These are phyloP conservation scores for Limnodromus scolopaceus DNA, from an alignment of 2,797 vertebrate genomes.

Conservation along the genomic window DNA sequence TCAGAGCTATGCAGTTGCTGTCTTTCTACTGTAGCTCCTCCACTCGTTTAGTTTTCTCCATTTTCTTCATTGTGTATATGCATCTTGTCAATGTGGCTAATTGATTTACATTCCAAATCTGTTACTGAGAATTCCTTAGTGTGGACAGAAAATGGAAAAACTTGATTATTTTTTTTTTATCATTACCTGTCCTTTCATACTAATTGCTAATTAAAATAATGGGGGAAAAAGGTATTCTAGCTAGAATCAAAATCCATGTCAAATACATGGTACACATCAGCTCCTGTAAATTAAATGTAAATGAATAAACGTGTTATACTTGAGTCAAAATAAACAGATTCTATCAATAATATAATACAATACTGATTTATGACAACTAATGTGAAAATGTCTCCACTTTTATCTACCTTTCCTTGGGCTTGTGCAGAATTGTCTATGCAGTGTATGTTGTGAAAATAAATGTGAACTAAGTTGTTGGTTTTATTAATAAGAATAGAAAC, in stretches of 20 bases:
- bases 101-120: neutral
- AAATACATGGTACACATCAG: neutral
- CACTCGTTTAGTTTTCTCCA: neutral
- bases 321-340: neutral
- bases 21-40: neutral
- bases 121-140: neutral
- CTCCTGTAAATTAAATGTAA: neutral
- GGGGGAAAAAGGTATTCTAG: neutral
- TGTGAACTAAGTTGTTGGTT: neutral
- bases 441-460: neutral
- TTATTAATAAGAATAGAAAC: neutral
- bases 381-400: neutral
- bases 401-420: neutral
- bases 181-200: neutral
- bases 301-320: neutral
- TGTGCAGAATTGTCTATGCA: neutral
- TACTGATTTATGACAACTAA: neutral
- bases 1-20: neutral
- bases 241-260: neutral
- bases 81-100: neutral
- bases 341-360: neutral
- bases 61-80: neutral
- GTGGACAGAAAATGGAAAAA: neutral
- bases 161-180: neutral
- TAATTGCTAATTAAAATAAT: neutral